Evolutionary conservation across 2,797 vertebrate genomes (phyloP), one percentile per base, ranked within the genome.

Genomic region (Schizopygopsis pylzovi): DNA sequence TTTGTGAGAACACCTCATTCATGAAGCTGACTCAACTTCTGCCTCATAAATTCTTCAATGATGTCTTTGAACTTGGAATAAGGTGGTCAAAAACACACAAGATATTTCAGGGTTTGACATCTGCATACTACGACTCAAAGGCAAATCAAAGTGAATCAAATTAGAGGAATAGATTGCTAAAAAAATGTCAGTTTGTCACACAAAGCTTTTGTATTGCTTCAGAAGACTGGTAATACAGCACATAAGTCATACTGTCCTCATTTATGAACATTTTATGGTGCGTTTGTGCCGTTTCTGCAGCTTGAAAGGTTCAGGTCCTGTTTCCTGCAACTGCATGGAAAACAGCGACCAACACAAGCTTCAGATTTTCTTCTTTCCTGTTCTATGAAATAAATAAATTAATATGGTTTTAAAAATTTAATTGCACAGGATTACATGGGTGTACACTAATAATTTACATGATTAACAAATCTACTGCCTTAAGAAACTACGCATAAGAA

Each of bases 31-130:
- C 79, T 85, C 72, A 85, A 33, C 65, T 20, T 68, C 33, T 18
- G 33, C 16, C 81, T 86, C 81, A 75, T 85, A 61, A 65, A 81
- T 78, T 76, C 49, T 28, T 63, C 59, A 86, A 70, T 68, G 49
- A 78, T n/a, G 45, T 63, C 78, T 76, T 81, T 52, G 80, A 56
- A 15, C 75, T 15, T n/a, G 11, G 52, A 41, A 77, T 37, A 54
- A 37, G 28, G 49, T 22, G 28, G 47, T 54, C 0, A 0, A 52
- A 52, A 75, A 33, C 15, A 72, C 11, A 39, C 18, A 70, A 68
- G 33, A 4, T 71, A 71, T 43, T 43, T 71, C 20, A 43, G 39
- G 68, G 18, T 43, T 68, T 77, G 18, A 77, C 20, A 22, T 77
- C 52, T 77, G 33, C 18, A 56, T 56, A 20, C 45, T 28, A n/a